Conservation (phyloP, 23 tunicate genomes). For the Phallusia fumigata region DNA sequence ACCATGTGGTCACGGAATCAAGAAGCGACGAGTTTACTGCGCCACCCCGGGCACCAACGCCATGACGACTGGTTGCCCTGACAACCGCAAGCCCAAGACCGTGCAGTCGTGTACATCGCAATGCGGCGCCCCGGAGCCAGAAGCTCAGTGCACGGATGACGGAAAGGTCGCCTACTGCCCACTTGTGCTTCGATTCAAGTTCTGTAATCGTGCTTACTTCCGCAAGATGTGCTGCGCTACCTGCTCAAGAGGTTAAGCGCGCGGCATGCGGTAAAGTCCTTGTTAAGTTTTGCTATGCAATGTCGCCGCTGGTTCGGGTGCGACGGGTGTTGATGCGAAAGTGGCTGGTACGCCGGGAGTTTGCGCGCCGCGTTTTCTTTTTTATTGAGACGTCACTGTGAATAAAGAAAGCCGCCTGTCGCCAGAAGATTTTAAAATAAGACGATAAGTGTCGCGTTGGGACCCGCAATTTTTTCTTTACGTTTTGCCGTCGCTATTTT, state of each 20-base stretch:
- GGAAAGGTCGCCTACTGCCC: conserved; percentile 78
- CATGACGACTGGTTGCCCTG: conserved; percentile 31
- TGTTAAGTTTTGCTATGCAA: not conserved
- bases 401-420: not conserved
- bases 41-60: conserved; percentile 17
- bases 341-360: not conserved
- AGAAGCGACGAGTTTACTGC: conserved; percentile 80
- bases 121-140: conserved; percentile 18
- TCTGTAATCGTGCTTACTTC: conserved; percentile 78
- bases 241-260: conserved; percentile 24
- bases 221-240: conserved; percentile 86
- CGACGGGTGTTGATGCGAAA: not conserved
- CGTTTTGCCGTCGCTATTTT: not conserved
- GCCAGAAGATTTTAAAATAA: not conserved
- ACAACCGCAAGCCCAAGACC: conserved; percentile 40
- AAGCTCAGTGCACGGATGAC: conserved; percentile 60
- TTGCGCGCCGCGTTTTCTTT: not conserved
- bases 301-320: not conserved
- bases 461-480: not conserved
- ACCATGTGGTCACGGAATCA: conserved; percentile 86
- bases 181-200: conserved; percentile 66
- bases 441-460: not conserved
- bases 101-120: conserved; percentile 45
- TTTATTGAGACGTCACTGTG: not conserved
- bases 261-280: not conserved